phyloP scores from a whole-genome alignment of 2,113 vertebrate species.

The Myotis lucifugus region DNA sequence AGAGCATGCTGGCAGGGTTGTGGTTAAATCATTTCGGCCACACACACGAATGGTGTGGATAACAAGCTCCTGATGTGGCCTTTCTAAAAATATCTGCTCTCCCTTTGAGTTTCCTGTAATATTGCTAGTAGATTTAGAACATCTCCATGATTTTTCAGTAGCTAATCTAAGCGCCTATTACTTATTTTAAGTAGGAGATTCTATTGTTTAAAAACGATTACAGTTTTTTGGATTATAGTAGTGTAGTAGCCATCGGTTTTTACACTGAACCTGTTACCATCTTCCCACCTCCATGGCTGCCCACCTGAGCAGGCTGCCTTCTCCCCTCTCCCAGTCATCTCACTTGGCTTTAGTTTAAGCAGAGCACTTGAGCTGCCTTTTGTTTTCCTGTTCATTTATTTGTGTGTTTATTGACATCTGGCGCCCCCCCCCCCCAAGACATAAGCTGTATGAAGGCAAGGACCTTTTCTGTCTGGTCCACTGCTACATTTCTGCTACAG shows the following conservation, averaged over 20 bases:
- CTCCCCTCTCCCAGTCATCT: not conserved
- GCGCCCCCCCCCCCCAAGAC: fast-evolving
- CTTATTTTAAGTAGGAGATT: not conserved
- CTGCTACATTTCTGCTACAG: not conserved
- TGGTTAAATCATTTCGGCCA: too few relatives aligned
- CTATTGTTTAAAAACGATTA: not conserved
- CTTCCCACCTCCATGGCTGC: fast-evolving
- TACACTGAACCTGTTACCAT: not conserved
- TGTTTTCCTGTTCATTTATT: not conserved
- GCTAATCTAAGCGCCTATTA: not conserved
- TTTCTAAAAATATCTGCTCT: not conserved
- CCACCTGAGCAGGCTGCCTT: not conserved
- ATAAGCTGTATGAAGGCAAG: not conserved
- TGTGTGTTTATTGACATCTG: not conserved
- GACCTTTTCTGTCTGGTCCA: too few relatives aligned
- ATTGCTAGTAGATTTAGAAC: not conserved
- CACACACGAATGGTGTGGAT: not conserved
- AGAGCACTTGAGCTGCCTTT: not conserved
- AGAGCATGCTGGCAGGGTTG: fast-evolving
- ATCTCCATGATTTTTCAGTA: not conserved
- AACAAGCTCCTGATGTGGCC: fast-evolving
- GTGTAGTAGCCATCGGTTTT: not conserved
- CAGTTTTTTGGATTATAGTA: fast-evolving
- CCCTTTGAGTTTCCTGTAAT: not conserved
- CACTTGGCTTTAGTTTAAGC: not conserved